A percentile compares a stretch with the other conserved stretches of the same genome.
phyloP scores from a whole-genome alignment of 2,797 vertebrate genomes.

The Manis pentadactyla region DNA sequence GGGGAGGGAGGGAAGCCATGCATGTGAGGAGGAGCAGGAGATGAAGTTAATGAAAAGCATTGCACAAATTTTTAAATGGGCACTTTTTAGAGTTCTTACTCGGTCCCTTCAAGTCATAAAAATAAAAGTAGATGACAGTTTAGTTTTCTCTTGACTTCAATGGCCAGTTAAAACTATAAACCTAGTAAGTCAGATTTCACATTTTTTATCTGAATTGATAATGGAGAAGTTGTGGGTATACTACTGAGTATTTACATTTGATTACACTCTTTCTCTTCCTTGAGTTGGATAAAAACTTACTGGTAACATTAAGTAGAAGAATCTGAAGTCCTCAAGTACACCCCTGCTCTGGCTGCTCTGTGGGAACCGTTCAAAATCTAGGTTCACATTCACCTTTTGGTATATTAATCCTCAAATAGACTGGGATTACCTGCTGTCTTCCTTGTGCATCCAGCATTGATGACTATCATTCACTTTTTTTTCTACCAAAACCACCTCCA shows the following conservation, averaged over 20 bases:
- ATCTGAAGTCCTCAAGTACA: not conserved
- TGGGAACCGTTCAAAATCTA: not conserved
- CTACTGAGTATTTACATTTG: not conserved
- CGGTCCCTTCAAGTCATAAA: not conserved
- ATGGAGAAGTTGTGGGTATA: not conserved
- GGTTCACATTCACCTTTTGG: not conserved
- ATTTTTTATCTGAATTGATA: not conserved
- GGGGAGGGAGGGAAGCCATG: not conserved
- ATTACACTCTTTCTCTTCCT: not conserved
- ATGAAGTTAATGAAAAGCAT: not conserved
- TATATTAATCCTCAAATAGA: not conserved
- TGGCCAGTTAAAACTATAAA: not conserved
- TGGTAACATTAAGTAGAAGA: not conserved
- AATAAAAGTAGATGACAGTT: not conserved
- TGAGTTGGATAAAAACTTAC: not conserved
- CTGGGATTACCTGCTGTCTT: conserved; percentile 60
- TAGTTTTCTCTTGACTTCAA: not conserved
- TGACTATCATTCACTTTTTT: conserved; percentile 58
- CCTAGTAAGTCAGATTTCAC: not conserved
- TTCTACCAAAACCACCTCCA: conserved; percentile 61
- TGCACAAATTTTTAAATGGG: not conserved
- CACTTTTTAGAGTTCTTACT: not conserved
- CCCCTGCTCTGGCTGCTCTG: not conserved
- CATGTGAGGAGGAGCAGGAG: not conserved
- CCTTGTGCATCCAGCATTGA: conserved; percentile 67